Base-by-base conservation (phyloP, 2,797 vertebrate species). In the Phylloscopus collybita region DNA sequence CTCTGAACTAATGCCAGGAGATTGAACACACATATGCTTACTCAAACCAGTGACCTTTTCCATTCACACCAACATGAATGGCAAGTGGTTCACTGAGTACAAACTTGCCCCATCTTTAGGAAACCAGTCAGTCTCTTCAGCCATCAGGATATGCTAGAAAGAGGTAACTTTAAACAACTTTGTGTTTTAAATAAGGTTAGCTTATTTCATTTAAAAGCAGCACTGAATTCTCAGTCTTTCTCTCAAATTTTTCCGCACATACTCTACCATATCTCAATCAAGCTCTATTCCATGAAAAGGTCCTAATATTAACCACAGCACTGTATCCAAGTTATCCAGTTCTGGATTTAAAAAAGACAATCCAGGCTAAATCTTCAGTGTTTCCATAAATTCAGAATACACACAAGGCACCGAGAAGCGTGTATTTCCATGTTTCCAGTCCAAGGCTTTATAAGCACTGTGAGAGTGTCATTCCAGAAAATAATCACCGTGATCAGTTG, bases 371-470 rank as follows among this genome's bases (percentile, higher is more conserved):
- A 99, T 98, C 93, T 98, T 98, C 96, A 99, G 97, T 5, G 98
- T 99, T 98, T 99, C 99, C 98, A 98, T 99, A 94, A 99, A 99
- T 98, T 99, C 99, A 5, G 99, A 99, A 97, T 99, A 99, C 98
- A 99, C 98, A 95, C 98, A 99, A 34, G 99, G 98, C 59, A 99
- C 98, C 50, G 98, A 99, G 76, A 99, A 98, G 93, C 99, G 98
- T 91, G 99, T 99, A 98, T 99, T 99, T 90, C 99, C 98, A 50
- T 99, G 98, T 96, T 99, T 99, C 98, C 99, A 99, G 7, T 99
- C 98, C 97, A 99, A 97, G 97, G 99, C 99, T 97, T 99, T 99
- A 96, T 99, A 99, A 80, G 99, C 98, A 98, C 98, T 99, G 98
- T 99, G 98, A 97, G 98, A 98, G 97, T 99, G 99, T 84, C 98